A percentile compares a stretch with the other conserved stretches of the same genome.
phyloP scores from a whole-genome alignment of 2,113 vertebrate genomes.

The Rhinopomastus cyanomelas region DNA sequence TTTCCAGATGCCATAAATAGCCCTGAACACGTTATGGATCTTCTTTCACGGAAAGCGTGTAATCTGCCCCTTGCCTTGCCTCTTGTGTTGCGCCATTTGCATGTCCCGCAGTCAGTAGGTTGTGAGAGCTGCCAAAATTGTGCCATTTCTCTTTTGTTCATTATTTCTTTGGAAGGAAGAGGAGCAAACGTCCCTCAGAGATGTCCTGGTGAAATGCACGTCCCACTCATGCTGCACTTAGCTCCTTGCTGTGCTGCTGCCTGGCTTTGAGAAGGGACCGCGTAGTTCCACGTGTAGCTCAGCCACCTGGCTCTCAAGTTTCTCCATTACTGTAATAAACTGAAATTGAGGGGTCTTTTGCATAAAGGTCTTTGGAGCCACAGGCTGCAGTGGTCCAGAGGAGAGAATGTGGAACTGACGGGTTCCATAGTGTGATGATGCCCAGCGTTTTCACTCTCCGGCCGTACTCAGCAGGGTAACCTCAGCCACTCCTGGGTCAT shows the following conservation, averaged over 20 bases:
- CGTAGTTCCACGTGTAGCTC: background rate
- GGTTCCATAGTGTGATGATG: background rate
- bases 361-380: background rate
- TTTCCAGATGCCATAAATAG: constrained; percentile 18
- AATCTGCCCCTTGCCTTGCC: background rate
- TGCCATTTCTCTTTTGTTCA: background rate
- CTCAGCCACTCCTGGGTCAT: fast-evolving
- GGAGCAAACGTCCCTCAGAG: background rate
- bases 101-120: background rate
- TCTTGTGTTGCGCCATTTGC: background rate
- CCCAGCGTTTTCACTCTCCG: background rate
- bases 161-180: background rate
- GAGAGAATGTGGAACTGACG: background rate
- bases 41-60: background rate
- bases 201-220: fast-evolving
- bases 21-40: background rate
- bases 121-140: background rate
- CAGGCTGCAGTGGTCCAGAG: background rate
- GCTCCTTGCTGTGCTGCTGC: background rate
- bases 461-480: background rate
- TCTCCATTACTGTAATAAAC: background rate
- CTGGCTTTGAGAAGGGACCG: background rate
- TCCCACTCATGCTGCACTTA: background rate
- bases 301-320: background rate
- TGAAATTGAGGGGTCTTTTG: background rate